These are phyloP conservation scores for Anoplopoma fimbria DNA, from an alignment of 2,113 vertebrate genomes.

Conservation along the genomic window DNA sequence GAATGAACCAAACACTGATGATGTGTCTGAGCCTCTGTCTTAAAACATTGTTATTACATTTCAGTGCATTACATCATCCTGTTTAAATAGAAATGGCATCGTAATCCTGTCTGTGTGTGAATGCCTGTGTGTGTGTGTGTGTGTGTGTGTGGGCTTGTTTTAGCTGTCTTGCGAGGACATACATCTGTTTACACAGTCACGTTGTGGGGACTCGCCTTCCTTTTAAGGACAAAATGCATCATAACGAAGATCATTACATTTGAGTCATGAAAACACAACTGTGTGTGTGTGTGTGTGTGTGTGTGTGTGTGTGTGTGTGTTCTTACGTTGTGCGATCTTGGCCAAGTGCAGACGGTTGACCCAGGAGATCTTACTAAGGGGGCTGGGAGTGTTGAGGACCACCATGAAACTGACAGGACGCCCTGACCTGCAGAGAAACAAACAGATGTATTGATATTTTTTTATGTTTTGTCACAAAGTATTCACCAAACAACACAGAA, in stretches of 20 bases:
- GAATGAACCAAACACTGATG: slow-evolving; percentile 38
- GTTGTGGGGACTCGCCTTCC: not conserved
- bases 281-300: slow-evolving; percentile 16
- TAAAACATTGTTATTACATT: slow-evolving; percentile 61
- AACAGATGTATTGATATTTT: not conserved
- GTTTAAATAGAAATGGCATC: slow-evolving; percentile 43
- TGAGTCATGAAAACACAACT: not conserved
- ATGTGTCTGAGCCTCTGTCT: slow-evolving; percentile 42
- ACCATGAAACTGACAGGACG: slow-evolving; percentile 96
- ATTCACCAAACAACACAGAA: not conserved
- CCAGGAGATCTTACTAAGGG: slow-evolving; percentile 97
- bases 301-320: not conserved
- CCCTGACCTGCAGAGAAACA: slow-evolving; percentile 86
- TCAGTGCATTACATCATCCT: slow-evolving; percentile 68
- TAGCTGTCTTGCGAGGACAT: not conserved
- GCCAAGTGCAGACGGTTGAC: slow-evolving; percentile 95
- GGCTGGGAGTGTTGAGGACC: slow-evolving; percentile 96
- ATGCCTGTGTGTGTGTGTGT: not conserved
- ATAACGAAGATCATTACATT: not conserved
- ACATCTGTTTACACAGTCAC: not conserved
- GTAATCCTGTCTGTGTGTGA: slow-evolving; percentile 37
- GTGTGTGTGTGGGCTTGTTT: not conserved
- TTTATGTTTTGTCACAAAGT: not conserved
- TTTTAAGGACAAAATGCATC: not conserved
- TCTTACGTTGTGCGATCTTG: slow-evolving; percentile 93